phyloP scores from a whole-genome alignment of 2,797 vertebrate genomes.

The Gymnocypris eckloni region DNA sequence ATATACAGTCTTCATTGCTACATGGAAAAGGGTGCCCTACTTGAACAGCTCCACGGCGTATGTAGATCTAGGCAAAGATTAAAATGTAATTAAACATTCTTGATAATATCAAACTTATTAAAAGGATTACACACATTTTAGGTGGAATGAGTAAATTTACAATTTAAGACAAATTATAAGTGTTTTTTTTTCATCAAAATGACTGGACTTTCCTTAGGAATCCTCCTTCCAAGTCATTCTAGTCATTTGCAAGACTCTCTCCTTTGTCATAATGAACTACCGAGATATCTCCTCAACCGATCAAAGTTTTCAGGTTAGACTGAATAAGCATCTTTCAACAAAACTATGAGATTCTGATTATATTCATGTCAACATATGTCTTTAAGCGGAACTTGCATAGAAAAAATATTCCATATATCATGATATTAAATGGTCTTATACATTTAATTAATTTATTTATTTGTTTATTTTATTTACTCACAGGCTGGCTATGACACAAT shows the following conservation, averaged over 20 bases:
- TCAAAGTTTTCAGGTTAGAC: not conserved
- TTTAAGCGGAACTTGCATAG: not conserved
- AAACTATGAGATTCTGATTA: not conserved
- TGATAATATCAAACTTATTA: no score
- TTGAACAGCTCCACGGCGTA: not conserved
- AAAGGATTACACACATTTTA: not conserved
- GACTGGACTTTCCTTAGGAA: not conserved
- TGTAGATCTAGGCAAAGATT: not conserved
- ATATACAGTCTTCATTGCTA: not conserved
- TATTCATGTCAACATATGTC: not conserved
- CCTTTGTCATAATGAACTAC: conserved; percentile 40
- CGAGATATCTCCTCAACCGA: not conserved
- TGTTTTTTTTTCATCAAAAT: no score
- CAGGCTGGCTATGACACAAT: conserved; percentile 38
- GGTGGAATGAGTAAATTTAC: no score
- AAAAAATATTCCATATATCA: no score
- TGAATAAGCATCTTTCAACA: not conserved
- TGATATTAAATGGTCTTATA: not conserved
- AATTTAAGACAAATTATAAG: no score
- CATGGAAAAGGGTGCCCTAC: not conserved
- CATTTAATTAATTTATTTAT: not conserved
- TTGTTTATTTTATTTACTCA: not conserved
- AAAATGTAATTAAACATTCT: no score
- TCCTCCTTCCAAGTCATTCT: not conserved
- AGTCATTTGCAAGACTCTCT: not conserved